phyloP scores from a whole-genome alignment of 2,888 invertebrate species.

The Fabriciana adippe region DNA sequence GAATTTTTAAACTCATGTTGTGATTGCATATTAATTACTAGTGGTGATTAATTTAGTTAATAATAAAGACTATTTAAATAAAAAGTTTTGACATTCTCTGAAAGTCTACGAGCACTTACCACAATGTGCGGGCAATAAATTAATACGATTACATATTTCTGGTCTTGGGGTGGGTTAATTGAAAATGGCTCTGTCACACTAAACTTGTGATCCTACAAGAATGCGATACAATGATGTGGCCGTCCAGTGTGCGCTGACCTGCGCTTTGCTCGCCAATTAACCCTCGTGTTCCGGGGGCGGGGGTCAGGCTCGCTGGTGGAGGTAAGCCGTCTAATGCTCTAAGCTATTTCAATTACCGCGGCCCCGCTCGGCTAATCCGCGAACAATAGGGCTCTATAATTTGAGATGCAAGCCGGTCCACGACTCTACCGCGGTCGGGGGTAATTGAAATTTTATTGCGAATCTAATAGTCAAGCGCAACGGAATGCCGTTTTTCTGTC shows the following conservation, averaged over 20 bases:
- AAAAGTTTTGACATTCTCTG: conserved; percentile 4
- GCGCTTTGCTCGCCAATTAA: conserved; percentile 21
- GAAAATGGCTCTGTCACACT: conserved; percentile 47
- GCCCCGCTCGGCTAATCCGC: conserved; percentile 48
- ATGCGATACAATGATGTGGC: conserved; percentile 40
- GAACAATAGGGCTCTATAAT: conserved; percentile 49
- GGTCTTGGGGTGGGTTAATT: conserved; percentile 46
- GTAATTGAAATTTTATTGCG: conserved; percentile 49
- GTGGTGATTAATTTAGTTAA: too few relatives aligned
- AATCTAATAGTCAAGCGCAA: conserved; percentile 27
- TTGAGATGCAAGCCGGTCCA: conserved; percentile 41
- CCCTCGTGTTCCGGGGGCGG: conserved; percentile 32
- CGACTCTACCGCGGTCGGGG: conserved; percentile 30
- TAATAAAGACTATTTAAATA: neutral
- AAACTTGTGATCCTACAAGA: conserved; percentile 50
- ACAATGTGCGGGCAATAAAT: conserved; percentile 44
- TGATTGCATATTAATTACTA: too few relatives aligned
- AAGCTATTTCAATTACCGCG: conserved; percentile 59
- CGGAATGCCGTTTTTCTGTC: conserved; percentile 15
- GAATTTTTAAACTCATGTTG: too few relatives aligned
- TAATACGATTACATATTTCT: conserved; percentile 45
- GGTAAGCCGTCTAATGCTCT: conserved; percentile 60
- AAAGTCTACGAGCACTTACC: conserved; percentile 16
- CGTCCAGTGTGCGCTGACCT: conserved; percentile 36
- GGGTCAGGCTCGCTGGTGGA: conserved; percentile 54